Conservation (phyloP, 2,797 vertebrate species). For the Vipera ursinii region DNA sequence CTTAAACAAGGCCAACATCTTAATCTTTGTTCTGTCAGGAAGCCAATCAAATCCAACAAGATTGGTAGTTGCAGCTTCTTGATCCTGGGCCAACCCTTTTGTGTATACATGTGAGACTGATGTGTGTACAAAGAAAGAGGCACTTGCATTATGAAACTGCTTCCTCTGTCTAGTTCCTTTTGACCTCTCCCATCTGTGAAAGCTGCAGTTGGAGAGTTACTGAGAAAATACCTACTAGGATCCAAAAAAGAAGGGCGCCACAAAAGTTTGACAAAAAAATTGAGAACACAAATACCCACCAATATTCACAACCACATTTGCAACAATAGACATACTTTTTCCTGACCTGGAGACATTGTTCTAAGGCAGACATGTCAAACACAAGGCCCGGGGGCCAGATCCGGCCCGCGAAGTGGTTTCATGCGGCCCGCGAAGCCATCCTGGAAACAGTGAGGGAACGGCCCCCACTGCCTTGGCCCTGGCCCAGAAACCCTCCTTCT, state of each 20-base stretch:
- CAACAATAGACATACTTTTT: slow-evolving; percentile 15
- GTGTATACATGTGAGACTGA: neutral
- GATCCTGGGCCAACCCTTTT: neutral
- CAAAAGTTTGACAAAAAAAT: slow-evolving; percentile 5
- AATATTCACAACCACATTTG: neutral
- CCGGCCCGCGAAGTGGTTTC: too few relatives aligned
- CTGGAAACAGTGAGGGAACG: too few relatives aligned
- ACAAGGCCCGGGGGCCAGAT: too few relatives aligned
- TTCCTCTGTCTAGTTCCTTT: neutral
- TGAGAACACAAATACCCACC: neutral
- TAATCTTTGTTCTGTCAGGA: neutral
- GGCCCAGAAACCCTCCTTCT: too few relatives aligned
- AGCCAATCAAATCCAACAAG: neutral
- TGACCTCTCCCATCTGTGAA: neutral
- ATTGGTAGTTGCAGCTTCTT: neutral
- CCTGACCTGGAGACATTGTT: neutral
- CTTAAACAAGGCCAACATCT: neutral
- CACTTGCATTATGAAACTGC: neutral
- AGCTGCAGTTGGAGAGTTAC: neutral
- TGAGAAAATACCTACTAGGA: neutral
- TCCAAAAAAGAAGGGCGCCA: neutral
- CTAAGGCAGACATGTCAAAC: too few relatives aligned
- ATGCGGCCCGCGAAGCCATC: too few relatives aligned
- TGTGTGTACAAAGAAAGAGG: neutral
- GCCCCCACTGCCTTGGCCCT: too few relatives aligned